phyloP scores from a whole-genome alignment of 2,113 vertebrate genomes.

The Caretta caretta region DNA sequence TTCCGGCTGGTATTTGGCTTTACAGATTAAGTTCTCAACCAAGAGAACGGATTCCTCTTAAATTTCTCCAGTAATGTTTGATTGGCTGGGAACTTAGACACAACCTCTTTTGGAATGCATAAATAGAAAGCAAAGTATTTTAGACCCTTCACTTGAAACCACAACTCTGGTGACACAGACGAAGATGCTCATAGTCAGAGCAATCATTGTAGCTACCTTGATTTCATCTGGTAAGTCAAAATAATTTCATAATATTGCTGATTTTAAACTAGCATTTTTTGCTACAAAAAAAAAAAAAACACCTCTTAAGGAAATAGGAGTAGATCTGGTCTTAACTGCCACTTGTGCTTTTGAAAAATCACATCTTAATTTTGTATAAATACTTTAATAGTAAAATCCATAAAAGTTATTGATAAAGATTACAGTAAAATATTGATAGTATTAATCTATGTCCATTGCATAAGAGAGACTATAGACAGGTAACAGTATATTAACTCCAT shows the following conservation, averaged over 20 bases:
- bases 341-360: not conserved
- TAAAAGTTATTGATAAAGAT: fast-evolving
- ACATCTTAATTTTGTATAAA: not conserved
- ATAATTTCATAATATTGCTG: not conserved
- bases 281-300: no score
- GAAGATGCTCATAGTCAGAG: not conserved
- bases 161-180: not conserved
- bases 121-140: slow-evolving; percentile 8
- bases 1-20: not conserved
- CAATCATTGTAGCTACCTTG: fast-evolving
- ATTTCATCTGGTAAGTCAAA: slow-evolving; percentile 13
- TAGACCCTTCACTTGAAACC: not conserved
- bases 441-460: not conserved
- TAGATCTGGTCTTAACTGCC: not conserved
- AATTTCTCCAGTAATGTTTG: not conserved
- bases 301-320: not conserved
- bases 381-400: fast-evolving
- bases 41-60: not conserved
- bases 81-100: slow-evolving; percentile 10
- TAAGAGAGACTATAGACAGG: not conserved
- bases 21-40: not conserved
- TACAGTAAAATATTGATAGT: not conserved
- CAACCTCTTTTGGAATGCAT: not conserved
- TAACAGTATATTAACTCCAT: not conserved
- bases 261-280: not conserved